Evolutionary conservation across 35 echinoderm and acorn worm genomes (phyloP).

Genomic region (Ophiothrix spiculata): DNA sequence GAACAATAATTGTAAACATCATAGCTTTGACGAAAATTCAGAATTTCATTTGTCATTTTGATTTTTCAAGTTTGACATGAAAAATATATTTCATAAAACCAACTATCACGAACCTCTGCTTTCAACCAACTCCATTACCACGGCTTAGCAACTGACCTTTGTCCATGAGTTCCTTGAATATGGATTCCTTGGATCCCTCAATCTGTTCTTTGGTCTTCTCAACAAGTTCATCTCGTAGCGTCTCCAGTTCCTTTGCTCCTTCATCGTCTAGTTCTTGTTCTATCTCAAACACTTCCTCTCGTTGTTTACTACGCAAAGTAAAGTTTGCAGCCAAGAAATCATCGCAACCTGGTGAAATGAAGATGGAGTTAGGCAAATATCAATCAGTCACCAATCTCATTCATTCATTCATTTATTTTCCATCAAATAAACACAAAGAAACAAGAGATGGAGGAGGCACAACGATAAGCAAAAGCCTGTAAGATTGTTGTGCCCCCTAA

Average conservation of each 20-base stretch:
- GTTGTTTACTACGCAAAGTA: constrained; percentile 39
- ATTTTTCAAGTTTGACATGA: no score
- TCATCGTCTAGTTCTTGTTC: constrained; percentile 70
- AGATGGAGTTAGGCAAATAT: neutral
- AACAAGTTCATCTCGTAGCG: constrained; percentile 48
- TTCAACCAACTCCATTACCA: no score
- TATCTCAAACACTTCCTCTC: constrained; percentile 40
- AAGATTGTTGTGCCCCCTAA: no score
- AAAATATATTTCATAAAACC: no score
- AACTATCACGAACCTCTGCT: no score
- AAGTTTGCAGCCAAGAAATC: constrained; percentile 67
- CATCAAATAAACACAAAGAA: neutral
- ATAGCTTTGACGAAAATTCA: no score
- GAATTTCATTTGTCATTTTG: no score
- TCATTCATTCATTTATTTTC: neutral
- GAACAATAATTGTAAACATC: no score
- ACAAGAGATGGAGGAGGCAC: no score
- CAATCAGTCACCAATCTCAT: neutral
- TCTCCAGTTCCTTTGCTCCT: constrained; percentile 50
- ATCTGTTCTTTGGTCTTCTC: constrained; percentile 61
- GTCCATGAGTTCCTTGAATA: constrained; percentile 48
- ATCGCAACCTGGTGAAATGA: constrained; percentile 50
- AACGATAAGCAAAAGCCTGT: no score
- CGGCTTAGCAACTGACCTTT: constrained; percentile 57
- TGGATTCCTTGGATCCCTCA: constrained; percentile 23